Evolutionary conservation across 2,113 vertebrate genomes (phyloP), one percentile per base, ranked within the genome.

Genomic region (Drymodes brunneopygia): DNA sequence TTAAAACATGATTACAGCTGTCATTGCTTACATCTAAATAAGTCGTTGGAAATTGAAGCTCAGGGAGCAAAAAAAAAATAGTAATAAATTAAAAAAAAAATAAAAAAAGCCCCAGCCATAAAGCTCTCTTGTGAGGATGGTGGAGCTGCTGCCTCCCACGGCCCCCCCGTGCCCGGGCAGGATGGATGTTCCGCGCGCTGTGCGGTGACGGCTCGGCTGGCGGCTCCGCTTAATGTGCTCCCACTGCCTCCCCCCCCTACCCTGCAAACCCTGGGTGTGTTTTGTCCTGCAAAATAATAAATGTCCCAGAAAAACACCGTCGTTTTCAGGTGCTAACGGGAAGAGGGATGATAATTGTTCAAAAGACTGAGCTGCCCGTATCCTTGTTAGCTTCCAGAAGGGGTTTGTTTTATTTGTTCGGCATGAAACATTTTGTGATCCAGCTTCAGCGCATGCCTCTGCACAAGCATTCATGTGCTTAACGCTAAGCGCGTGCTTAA

Each of bases 21-120:
- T 98, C 97, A 96, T 96, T 95, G 96, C 97, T 97, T 97, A 98
- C 97, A 97, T 97, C 97, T 98, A 98, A 98, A 98, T 98, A 98
- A 98, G 97, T 98, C 93, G 21, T 73, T 94, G 95, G 96, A 96
- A 98, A 98, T 97, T 97, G 96, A 96, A 95, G 95, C 95, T 94
- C 56, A 10, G 86, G 50, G 16, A 19, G n/a, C 57, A 54, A 12
- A 85, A 12, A 85, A 72, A 71, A 85, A 11, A 62, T 24, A 27
- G 4, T 15, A 53, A 61, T 62, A 62, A 56, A 56, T 54, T 23
- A 12, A 25, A 35, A 40, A 3, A 29, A 45, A 33, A 25, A 31
- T 20, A 28, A 44, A 47, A 22, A 44, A 13, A 7, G 1, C 47
- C 28, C 61, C 56, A 87, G 53, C 84, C 42, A 15, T 86, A 96